Evolutionary conservation across 1,140 invertebrate genomes (phyloP).

Genomic region (Cataglyphis hispanica): DNA sequence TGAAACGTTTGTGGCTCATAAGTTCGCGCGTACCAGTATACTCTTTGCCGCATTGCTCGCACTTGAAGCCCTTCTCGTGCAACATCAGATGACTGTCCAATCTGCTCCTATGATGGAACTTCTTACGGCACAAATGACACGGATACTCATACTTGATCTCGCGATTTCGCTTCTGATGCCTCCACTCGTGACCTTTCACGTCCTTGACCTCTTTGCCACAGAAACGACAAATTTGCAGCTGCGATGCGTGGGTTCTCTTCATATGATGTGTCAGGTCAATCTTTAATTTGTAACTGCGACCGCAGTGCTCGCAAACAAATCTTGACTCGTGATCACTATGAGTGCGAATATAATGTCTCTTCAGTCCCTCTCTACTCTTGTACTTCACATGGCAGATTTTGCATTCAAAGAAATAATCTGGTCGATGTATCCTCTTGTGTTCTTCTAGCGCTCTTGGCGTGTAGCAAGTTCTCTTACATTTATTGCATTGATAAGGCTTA

Average conservation of each 20-base stretch:
- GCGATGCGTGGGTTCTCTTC: conserved; percentile 67
- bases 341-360: conserved; percentile 84
- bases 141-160: conserved; percentile 76
- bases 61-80: conserved; percentile 81
- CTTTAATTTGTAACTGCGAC: conserved; percentile 75
- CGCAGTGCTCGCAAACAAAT: conserved; percentile 79
- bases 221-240: conserved; percentile 65
- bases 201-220: conserved; percentile 76
- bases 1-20: conserved; percentile 87
- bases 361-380: conserved; percentile 85
- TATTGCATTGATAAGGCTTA: conserved; percentile 84
- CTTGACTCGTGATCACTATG: conserved; percentile 65
- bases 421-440: conserved; percentile 69
- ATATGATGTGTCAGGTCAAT: conserved; percentile 65
- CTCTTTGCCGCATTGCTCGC: conserved; percentile 79
- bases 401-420: conserved; percentile 72
- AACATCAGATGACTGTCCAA: conserved; percentile 85
- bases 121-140: conserved; percentile 85
- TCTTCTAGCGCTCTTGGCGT: conserved; percentile 57
- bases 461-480: conserved; percentile 79
- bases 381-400: conserved; percentile 84
- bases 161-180: conserved; percentile 71
- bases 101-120: conserved; percentile 83
- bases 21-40: conserved; percentile 79
- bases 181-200: conserved; percentile 78